These are phyloP conservation scores for Sparus aurata DNA, from an alignment of 2,797 vertebrate genomes.

Conservation along the genomic window DNA sequence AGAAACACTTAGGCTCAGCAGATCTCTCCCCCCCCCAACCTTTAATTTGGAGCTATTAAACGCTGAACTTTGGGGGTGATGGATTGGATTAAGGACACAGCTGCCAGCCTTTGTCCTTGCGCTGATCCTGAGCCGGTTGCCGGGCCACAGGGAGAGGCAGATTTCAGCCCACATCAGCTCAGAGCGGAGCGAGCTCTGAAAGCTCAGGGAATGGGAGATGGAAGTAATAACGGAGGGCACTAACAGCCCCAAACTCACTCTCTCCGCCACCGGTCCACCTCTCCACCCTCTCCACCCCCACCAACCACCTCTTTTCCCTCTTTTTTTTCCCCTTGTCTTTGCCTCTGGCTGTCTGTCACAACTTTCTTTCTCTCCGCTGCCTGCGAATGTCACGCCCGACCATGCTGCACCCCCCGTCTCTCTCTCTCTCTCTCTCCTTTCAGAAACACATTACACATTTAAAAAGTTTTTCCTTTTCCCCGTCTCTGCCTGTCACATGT, in stretches of 20 bases:
- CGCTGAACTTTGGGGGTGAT: slow-evolving; percentile 32
- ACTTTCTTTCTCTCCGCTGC: slow-evolving; percentile 49
- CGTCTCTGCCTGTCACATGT: slow-evolving; percentile 29
- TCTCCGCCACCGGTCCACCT: slow-evolving; percentile 19
- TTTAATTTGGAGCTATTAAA: slow-evolving; percentile 43
- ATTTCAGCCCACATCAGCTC: slow-evolving; percentile 66
- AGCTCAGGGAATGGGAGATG: slow-evolving; percentile 71
- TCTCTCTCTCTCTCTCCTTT: slow-evolving; percentile 23
- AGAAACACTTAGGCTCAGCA: slow-evolving; percentile 13
- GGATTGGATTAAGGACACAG: slow-evolving; percentile 51
- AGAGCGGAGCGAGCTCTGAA: slow-evolving; percentile 57
- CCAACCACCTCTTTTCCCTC: background rate
- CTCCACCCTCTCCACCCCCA: background rate
- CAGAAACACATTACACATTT: slow-evolving; percentile 50
- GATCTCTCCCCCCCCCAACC: background rate
- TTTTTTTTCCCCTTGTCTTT: slow-evolving; percentile 42
- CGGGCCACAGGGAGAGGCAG: slow-evolving; percentile 56
- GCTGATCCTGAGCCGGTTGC: slow-evolving; percentile 47
- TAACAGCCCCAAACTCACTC: slow-evolving; percentile 59
- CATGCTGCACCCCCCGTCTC: slow-evolving; percentile 18
- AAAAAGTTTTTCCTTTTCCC: slow-evolving; percentile 27
- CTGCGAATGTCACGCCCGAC: slow-evolving; percentile 47
- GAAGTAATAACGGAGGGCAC: slow-evolving; percentile 71
- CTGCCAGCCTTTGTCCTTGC: slow-evolving; percentile 50
- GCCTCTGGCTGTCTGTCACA: slow-evolving; percentile 70